phyloP scores from a whole-genome alignment of 2,888 invertebrate genomes.

The Drosophila phalerata region DNA sequence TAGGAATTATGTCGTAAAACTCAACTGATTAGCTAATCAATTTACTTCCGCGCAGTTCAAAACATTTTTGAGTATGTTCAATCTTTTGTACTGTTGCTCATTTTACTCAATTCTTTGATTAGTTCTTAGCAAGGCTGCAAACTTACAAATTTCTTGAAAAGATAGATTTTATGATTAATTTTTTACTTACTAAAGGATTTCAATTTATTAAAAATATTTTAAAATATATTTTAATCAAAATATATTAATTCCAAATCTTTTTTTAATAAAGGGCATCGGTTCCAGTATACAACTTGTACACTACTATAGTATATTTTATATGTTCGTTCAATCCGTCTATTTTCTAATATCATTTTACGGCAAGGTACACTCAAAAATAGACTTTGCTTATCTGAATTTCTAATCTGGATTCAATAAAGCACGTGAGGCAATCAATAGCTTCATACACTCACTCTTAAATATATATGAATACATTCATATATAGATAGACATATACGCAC shows the following conservation, averaged over 20 bases:
- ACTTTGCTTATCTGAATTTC: constrained; percentile 18
- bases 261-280: no score
- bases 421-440: constrained; percentile 31
- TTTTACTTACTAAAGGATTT: no score
- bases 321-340: constrained; percentile 1
- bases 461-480: no score
- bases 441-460: neutral
- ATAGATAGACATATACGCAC: neutral
- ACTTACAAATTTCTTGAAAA: no score
- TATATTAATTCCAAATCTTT: no score
- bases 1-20: neutral
- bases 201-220: no score
- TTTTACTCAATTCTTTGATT: neutral
- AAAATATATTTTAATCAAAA: no score
- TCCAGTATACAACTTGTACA: no score
- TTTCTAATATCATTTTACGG: constrained; percentile 1
- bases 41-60: constrained; percentile 7
- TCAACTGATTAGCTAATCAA: constrained; percentile 4
- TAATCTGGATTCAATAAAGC: constrained; percentile 8
- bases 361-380: constrained; percentile 13
- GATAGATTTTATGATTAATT: no score
- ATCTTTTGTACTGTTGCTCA: neutral
- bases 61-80: neutral
- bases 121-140: neutral
- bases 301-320: no score